Evolutionary conservation across 2,888 invertebrate species (phyloP).

Genomic region (Apoda limacodes): DNA sequence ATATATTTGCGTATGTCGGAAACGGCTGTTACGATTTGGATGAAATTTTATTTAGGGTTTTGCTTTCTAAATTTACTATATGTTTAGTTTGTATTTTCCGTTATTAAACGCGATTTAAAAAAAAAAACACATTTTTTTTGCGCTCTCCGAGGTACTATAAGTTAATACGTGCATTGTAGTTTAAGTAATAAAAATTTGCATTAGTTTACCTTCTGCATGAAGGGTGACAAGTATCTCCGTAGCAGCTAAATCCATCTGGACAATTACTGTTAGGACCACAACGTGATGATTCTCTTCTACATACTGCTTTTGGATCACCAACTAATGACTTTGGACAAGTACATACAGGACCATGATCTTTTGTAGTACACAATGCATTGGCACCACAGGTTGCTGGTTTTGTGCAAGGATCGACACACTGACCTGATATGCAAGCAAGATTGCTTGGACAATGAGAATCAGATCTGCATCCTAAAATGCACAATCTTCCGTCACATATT

Average conservation of each 20-base stretch:
- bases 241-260: slow-evolving; percentile 77
- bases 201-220: slow-evolving; percentile 80
- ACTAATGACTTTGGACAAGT: slow-evolving; percentile 76
- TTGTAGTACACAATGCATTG: slow-evolving; percentile 79
- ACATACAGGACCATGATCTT: slow-evolving; percentile 81
- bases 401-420: slow-evolving; percentile 82
- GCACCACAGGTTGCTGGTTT: slow-evolving; percentile 85
- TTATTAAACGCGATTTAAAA: slow-evolving; percentile 2
- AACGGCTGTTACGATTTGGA: too few relatives aligned
- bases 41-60: too few relatives aligned
- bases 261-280: slow-evolving; percentile 79
- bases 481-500: slow-evolving; percentile 85
- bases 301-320: slow-evolving; percentile 81
- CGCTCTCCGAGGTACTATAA: slow-evolving; percentile 3
- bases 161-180: slow-evolving; percentile 3
- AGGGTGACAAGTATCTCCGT: slow-evolving; percentile 81
- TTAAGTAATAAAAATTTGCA: background rate
- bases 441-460: slow-evolving; percentile 80
- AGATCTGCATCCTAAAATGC: slow-evolving; percentile 84
- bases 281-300: slow-evolving; percentile 74
- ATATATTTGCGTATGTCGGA: too few relatives aligned
- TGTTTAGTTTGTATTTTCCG: too few relatives aligned
- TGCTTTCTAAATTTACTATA: too few relatives aligned
- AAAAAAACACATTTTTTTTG: slow-evolving; percentile 5
- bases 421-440: slow-evolving; percentile 81